A percentile compares a stretch with the other conserved stretches of the same genome.
These are phyloP conservation scores for Asbolus verrucosus DNA, from an alignment of 1,140 invertebrate species.

Conservation along the genomic window DNA sequence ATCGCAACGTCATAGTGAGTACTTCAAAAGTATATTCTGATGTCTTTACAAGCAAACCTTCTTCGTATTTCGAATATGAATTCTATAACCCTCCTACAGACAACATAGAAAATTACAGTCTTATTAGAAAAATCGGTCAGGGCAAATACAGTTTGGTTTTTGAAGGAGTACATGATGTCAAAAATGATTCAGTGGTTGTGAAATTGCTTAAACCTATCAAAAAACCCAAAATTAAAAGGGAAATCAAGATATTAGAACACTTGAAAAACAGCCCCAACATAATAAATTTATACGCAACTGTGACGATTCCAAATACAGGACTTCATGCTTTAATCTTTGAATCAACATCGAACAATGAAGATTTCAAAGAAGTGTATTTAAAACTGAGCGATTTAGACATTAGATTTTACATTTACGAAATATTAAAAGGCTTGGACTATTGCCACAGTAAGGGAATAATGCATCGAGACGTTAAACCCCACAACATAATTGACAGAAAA, in stretches of 20 bases:
- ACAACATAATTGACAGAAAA: slow-evolving; percentile 86
- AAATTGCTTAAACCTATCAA: slow-evolving; percentile 78
- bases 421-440: slow-evolving; percentile 86
- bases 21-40: slow-evolving; percentile 89
- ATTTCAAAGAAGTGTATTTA: slow-evolving; percentile 87
- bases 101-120: slow-evolving; percentile 98
- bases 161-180: slow-evolving; percentile 75
- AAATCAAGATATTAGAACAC: slow-evolving; percentile 87
- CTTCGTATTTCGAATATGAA: slow-evolving; percentile 99
- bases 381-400: slow-evolving; percentile 84
- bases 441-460: slow-evolving; percentile 87
- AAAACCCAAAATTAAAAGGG: slow-evolving; percentile 86
- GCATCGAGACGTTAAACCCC: slow-evolving; percentile 83
- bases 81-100: slow-evolving; percentile 97
- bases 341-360: slow-evolving; percentile 89
- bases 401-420: slow-evolving; percentile 89
- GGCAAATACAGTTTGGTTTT: slow-evolving; percentile 99
- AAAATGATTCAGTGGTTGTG: slow-evolving; percentile 58
- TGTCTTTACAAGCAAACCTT: slow-evolving; percentile 95
- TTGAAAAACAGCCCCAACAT: slow-evolving; percentile 83
- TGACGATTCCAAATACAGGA: slow-evolving; percentile 73
- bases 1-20: slow-evolving; percentile 36
- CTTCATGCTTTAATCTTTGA: slow-evolving; percentile 85
- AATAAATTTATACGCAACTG: slow-evolving; percentile 78
- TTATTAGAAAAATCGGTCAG: slow-evolving; percentile 96